Percentiles rank a stretch among this genome's conserved stretches.
These are phyloP conservation scores for Drosophila koepferae DNA, from an alignment of 2,888 invertebrate genomes.

Conservation along the genomic window DNA sequence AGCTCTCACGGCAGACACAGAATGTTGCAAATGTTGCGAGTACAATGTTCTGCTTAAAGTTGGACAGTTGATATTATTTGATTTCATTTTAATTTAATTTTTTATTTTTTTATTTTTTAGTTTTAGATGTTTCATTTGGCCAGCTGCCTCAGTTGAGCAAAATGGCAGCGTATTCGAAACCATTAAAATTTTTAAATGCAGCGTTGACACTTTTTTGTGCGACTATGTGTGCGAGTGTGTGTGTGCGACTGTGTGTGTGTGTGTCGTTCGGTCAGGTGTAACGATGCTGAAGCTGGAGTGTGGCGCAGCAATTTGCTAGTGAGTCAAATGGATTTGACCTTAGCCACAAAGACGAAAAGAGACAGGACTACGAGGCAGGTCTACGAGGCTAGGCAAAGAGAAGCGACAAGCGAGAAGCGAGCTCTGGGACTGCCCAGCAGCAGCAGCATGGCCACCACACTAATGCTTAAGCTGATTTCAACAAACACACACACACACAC, in stretches of 20 bases:
- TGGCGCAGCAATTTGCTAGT: slow-evolving; percentile 72
- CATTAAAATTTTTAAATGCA: slow-evolving; percentile 80
- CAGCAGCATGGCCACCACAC: slow-evolving; percentile 53
- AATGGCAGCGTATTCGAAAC: slow-evolving; percentile 49
- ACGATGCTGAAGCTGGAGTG: slow-evolving; percentile 62
- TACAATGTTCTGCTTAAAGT: slow-evolving; percentile 30
- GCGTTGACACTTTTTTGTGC: slow-evolving; percentile 69
- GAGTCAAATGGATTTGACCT: slow-evolving; percentile 81
- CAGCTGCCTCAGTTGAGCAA: slow-evolving; percentile 11
- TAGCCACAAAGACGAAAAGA: slow-evolving; percentile 63
- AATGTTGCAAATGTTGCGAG: slow-evolving; percentile 1
- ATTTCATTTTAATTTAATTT: not conserved
- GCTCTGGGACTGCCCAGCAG: slow-evolving; percentile 41
- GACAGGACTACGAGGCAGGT: slow-evolving; percentile 20
- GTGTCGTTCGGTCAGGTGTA: slow-evolving; percentile 69
- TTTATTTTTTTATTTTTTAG: too few species aligned
- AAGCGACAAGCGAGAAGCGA: not conserved
- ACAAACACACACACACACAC: slow-evolving; percentile 37
- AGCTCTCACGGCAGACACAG: not conserved
- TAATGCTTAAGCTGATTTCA: slow-evolving; percentile 79
- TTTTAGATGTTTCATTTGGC: not conserved
- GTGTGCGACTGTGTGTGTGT: slow-evolving; percentile 29
- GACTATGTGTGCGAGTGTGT: slow-evolving; percentile 19
- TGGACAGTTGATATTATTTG: slow-evolving; percentile 12
- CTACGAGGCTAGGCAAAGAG: not conserved